Base-by-base conservation (phyloP, 2,797 vertebrate species). In the Yasuhikotakia modesta region DNA sequence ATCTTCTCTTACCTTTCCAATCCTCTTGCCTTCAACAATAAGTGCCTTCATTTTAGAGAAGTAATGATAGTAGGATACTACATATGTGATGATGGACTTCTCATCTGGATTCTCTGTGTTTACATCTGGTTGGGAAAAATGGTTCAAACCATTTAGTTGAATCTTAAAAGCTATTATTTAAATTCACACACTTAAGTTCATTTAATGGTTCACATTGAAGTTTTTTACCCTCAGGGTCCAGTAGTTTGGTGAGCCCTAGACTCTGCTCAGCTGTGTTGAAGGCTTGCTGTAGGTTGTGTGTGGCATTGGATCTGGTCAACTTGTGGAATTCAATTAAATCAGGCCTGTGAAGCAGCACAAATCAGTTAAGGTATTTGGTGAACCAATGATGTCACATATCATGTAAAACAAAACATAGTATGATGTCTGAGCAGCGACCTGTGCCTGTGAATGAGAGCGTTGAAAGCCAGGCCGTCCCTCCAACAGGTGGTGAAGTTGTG, bases 21-120 rank as follows among this genome's bases (percentile, higher is more conserved):
- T 95, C 58, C 97, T 90, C 84, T 98, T 99, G 66, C 97, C 96
- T 80, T 99, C 97, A 84, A 98, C 97, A 0, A 97, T 96, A 85
- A 98, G 90, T 12, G 96, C 97, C 88, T 98, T 98, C 97, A 98
- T 98, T 91, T 98, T 98, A 85, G 96, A 98, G 93, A 98, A 99
- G 87, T 98, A 98, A 86, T 99, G 97, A 87, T 99, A 99, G 89
- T 95, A 99, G 52, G 97, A 94, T 19, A 98, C 97, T 57, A 98
- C 96, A 0, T 98, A 99, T 13, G 97, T 99, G 85, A 99, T 96
- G 88, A 99, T 96, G 79, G 96, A 99, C 88, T 99, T 99, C 84
- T 98, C 97, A 1, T 99, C 96, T 0, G 97, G 97, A 84, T 98
- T 94, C 83, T 98, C 96, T 61, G 96, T 97, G 91, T 97, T 97